phyloP scores from a whole-genome alignment of 2,113 vertebrate species.

The Oreocharis arfaki region DNA sequence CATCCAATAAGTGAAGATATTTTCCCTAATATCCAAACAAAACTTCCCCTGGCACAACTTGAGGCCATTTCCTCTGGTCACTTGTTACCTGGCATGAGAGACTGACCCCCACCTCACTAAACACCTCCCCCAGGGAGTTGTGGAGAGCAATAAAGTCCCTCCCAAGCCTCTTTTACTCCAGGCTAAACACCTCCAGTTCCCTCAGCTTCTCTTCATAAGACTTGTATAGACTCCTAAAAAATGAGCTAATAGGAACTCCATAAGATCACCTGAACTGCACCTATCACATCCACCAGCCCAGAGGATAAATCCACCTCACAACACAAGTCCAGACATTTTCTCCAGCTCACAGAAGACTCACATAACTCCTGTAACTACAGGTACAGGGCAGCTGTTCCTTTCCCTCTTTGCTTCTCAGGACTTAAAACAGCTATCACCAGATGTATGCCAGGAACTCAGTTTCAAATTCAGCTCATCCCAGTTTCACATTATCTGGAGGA shows the following conservation, averaged over 20 bases:
- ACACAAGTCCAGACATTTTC: not conserved
- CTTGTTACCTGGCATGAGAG: not conserved
- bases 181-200: not conserved
- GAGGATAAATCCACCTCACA: not conserved
- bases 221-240: not conserved
- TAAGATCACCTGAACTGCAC: not conserved
- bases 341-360: not conserved
- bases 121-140: not conserved
- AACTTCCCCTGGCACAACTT: not conserved
- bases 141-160: not conserved
- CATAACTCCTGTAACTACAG: not conserved
- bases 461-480: not conserved
- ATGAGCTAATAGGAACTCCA: fast-evolving
- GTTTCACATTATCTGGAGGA: not conserved
- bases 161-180: not conserved
- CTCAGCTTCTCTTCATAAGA: not conserved
- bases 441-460: not conserved
- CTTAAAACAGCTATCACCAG: not conserved
- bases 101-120: not conserved
- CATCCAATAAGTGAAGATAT: not conserved
- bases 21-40: not conserved
- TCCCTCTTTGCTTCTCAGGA: not conserved
- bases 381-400: not conserved
- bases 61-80: not conserved
- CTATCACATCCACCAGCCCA: not conserved